Base-by-base conservation (phyloP, 2,888 invertebrate species). In the Platycheirus albimanus region DNA sequence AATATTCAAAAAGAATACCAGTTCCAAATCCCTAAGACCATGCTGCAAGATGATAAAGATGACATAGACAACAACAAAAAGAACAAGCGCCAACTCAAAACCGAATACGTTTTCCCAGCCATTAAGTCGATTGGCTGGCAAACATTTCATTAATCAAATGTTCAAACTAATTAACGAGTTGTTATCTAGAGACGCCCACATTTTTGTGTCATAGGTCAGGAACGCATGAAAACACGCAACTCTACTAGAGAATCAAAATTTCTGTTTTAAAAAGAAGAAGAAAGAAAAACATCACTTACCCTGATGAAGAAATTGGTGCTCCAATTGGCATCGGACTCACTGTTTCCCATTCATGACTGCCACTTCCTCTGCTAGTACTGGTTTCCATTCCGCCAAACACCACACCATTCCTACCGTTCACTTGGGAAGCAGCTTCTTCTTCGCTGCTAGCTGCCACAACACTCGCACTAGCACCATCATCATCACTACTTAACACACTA, bases 401-500 rank as follows among this genome's bases (percentile, higher is more conserved):
- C 15, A 2, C 10, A 51, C 64, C 58, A 28, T 41, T 11, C 15
- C n/a, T n/a, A 24, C 7, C 24, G 17, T 45, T 63, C 69, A 58
- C n/a, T 54, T 77, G 71, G 36, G 77, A 52, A 52, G 77, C 33
- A n/a, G n/a, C n/a, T n/a, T n/a, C n/a, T n/a, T n/a, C n/a, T 71
- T 67, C 61, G 36, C 52, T 61, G 63, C 64, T 67, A 52, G 69
- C 56, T 69, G 72, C 71, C 69, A n/a, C n/a, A n/a, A n/a, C n/a
- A n/a, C n/a, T n/a, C n/a, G n/a, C n/a, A n/a, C n/a, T n/a, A n/a
- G n/a, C n/a, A n/a, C 67, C 78, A 76, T 24, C 43, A 76, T 36
- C 63, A 11, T 33, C 56, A 64, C 67, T 77, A 78, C 83, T 78
- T 51, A 74, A 78, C 56, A 74, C 83, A 64, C 67, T 45, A 78